phyloP scores from a whole-genome alignment of 2,888 invertebrate genomes.

The Aphodius granarius region DNA sequence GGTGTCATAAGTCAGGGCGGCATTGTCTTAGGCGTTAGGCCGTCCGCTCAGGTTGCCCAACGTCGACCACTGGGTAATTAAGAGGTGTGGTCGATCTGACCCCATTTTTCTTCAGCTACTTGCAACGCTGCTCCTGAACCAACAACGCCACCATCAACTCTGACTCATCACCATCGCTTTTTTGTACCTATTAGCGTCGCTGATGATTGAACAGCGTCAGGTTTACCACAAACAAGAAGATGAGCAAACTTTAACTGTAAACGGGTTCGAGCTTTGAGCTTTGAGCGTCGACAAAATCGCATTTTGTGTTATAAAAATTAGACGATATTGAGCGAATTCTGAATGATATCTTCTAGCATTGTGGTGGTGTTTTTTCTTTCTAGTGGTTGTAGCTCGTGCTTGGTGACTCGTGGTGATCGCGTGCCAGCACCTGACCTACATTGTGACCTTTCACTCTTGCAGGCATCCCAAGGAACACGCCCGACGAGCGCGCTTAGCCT shows the following conservation, averaged over 20 bases:
- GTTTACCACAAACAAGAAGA: background rate
- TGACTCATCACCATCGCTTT: background rate
- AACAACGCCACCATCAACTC: background rate
- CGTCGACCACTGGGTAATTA: background rate
- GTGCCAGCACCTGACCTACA: constrained; percentile 27
- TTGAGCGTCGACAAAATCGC: no score
- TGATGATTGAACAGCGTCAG: background rate
- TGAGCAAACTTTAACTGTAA: background rate
- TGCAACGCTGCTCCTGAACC: background rate
- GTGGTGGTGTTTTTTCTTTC: background rate
- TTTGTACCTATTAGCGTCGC: background rate
- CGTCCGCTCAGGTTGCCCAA: constrained; percentile 21
- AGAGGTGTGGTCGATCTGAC: background rate
- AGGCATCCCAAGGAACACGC: constrained; percentile 21
- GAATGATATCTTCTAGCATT: constrained; percentile 13
- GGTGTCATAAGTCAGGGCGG: constrained; percentile 34
- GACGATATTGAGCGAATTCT: no score
- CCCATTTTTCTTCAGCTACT: background rate
- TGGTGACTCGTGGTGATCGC: constrained; percentile 24
- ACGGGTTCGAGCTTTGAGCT: no score
- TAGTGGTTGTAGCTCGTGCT: constrained; percentile 17
- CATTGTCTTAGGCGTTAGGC: constrained; percentile 34
- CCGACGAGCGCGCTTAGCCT: constrained; percentile 3
- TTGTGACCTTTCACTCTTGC: constrained; percentile 29
- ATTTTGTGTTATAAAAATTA: no score